These are phyloP conservation scores for Phocoena sinus DNA, from an alignment of 2,113 vertebrate genomes.

Conservation along the genomic window DNA sequence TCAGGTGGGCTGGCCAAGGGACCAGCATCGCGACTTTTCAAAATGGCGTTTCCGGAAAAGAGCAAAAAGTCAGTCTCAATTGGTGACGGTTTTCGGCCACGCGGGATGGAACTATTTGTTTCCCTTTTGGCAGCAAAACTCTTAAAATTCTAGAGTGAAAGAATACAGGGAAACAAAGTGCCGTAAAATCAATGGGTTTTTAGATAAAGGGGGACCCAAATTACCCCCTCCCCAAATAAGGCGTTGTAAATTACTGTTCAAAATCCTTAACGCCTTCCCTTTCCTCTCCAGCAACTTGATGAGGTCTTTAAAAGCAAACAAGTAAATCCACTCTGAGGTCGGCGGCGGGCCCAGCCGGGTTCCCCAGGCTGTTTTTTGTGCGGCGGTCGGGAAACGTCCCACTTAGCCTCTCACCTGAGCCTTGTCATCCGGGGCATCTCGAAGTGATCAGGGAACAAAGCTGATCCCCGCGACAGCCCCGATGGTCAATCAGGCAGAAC, in stretches of 20 bases:
- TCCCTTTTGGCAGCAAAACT: not conserved
- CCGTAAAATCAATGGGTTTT: not conserved
- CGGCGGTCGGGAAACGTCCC: constrained; percentile 72
- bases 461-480: constrained; percentile 78
- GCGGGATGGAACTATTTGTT: not conserved
- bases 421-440: constrained; percentile 85
- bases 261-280: not conserved
- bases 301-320: not conserved
- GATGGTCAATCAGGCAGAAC: constrained; percentile 89
- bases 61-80: not conserved
- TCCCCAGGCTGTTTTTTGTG: constrained; percentile 73
- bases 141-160: not conserved
- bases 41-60: not conserved
- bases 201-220: not conserved
- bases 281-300: not conserved
- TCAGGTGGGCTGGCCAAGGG: not conserved
- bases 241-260: not conserved
- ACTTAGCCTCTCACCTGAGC: constrained; percentile 86
- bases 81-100: not conserved
- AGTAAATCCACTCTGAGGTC: not conserved
- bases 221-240: not conserved
- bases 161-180: not conserved
- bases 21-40: not conserved
- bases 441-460: constrained; percentile 87
- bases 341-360: not conserved